A percentile compares a stretch with the other conserved stretches of the same genome.
These are phyloP conservation scores for Myzus persicae DNA, from an alignment of 1,140 invertebrate species.

Conservation along the genomic window DNA sequence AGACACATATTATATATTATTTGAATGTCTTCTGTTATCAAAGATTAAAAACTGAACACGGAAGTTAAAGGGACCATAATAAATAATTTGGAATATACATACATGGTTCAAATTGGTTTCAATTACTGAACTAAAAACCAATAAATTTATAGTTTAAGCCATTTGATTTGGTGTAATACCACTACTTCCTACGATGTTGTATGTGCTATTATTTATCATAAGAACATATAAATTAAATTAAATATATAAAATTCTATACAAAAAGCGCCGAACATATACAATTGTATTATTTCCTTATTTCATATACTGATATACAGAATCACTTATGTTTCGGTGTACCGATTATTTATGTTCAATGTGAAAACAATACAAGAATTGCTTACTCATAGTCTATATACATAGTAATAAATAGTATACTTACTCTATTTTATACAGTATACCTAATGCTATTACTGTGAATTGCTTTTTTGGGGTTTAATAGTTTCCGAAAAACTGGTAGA, in stretches of 20 bases:
- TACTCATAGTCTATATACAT: conserved; percentile 8
- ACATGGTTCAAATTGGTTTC: neutral
- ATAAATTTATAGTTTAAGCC: neutral
- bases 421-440: conserved; percentile 10
- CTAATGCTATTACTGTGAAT: neutral
- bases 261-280: neutral
- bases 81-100: neutral
- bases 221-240: neutral
- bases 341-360: neutral
- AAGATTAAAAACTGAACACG: neutral
- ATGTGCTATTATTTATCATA: neutral
- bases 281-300: neutral
- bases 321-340: neutral
- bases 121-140: neutral
- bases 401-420: neutral
- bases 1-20: neutral
- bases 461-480: neutral
- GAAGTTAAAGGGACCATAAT: neutral
- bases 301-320: neutral
- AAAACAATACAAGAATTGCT: conserved; percentile 15
- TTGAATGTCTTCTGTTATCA: neutral
- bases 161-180: neutral
- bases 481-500: neutral
- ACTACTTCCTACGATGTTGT: neutral
- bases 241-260: neutral